Conservation (phyloP, 2,113 vertebrate species). For the Gallinago jamesoni region DNA sequence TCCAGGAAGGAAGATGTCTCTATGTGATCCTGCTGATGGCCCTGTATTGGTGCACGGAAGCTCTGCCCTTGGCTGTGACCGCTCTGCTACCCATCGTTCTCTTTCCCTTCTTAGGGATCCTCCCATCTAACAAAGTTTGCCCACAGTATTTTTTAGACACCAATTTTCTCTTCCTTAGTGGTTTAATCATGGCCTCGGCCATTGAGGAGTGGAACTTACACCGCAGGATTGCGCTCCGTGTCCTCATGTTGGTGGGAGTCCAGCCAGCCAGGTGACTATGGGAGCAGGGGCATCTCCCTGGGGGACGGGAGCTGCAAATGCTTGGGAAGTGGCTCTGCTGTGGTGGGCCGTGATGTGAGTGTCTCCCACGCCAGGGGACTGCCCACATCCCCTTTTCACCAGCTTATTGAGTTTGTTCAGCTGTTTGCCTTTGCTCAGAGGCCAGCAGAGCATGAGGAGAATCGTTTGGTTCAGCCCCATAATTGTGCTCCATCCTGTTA, state of each 20-base stretch:
- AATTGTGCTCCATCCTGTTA: neutral
- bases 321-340: neutral
- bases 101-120: constrained; percentile 91
- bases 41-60: constrained; percentile 93
- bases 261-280: constrained; percentile 88
- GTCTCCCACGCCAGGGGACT: neutral
- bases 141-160: constrained; percentile 96
- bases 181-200: constrained; percentile 93
- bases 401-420: neutral
- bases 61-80: constrained; percentile 91
- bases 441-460: neutral
- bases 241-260: constrained; percentile 88
- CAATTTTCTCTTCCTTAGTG: constrained; percentile 96
- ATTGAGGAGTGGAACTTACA: constrained; percentile 98
- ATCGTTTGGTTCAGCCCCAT: neutral
- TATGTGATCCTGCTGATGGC: constrained; percentile 95
- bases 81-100: constrained; percentile 92
- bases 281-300: neutral
- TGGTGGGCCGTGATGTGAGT: rapidly evolving
- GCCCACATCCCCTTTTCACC: neutral
- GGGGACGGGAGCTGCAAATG: neutral
- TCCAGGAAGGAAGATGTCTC: constrained; percentile 94
- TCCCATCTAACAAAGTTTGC: constrained; percentile 89
- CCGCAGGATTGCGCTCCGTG: constrained; percentile 90
- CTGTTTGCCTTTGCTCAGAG: neutral